Percentiles rank a stretch among this genome's conserved stretches.
Evolutionary conservation across 1,140 invertebrate genomes (phyloP).

Genomic region (Heliconius hermathena): DNA sequence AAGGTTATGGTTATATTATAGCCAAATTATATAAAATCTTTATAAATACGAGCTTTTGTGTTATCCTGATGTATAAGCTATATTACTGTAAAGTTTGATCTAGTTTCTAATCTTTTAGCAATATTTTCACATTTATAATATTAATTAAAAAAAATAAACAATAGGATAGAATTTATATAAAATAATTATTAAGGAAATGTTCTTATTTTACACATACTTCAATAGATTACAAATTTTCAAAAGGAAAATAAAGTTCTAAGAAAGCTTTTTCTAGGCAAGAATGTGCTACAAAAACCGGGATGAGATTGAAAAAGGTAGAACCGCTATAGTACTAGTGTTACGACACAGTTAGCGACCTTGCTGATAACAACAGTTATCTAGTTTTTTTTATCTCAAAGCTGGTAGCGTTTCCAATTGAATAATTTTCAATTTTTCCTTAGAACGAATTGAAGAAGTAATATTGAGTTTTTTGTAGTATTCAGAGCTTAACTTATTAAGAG

Average conservation of each 20-base stretch:
- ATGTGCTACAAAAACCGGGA: not conserved
- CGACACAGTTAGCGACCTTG: slow-evolving; percentile 13
- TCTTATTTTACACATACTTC: not conserved
- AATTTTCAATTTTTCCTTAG: slow-evolving; percentile 2
- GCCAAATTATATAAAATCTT: too few relatives aligned
- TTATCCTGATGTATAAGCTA: too few relatives aligned
- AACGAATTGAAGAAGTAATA: not conserved
- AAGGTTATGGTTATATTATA: too few relatives aligned
- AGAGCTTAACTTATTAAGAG: not conserved
- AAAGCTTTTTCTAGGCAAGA: not conserved
- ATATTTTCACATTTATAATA: too few relatives aligned
- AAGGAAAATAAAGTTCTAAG: not conserved
- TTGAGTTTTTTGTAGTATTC: not conserved
- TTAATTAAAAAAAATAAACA: too few relatives aligned
- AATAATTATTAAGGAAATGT: not conserved
- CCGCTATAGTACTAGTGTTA: not conserved
- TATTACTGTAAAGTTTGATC: too few relatives aligned
- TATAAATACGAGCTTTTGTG: too few relatives aligned
- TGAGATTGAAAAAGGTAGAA: not conserved
- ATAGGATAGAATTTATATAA: not conserved
- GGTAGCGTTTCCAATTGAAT: not conserved
- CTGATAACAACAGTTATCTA: slow-evolving; percentile 1
- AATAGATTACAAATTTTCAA: not conserved
- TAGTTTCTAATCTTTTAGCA: too few relatives aligned
- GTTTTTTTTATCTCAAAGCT: not conserved